Conservation (phyloP, 2,113 vertebrate species). For the Rhinopithecus roxellana region DNA sequence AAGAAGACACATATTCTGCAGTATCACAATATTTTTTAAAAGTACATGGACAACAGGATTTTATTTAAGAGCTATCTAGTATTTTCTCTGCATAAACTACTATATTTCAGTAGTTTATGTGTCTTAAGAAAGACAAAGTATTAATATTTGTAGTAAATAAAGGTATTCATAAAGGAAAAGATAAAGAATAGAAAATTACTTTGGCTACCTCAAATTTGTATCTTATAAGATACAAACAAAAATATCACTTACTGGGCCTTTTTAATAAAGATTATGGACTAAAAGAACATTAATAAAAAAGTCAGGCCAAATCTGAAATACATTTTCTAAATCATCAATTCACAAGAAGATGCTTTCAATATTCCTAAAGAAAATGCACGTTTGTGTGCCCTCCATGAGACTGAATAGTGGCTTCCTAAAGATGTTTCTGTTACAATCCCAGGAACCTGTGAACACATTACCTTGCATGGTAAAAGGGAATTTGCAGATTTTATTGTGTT, state of each 20-base stretch:
- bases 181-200: neutral
- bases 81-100: neutral
- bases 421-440: neutral
- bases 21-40: neutral
- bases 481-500: neutral
- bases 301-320: neutral
- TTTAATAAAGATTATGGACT: neutral
- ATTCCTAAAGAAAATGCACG: neutral
- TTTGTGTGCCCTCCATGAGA: rapidly evolving
- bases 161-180: neutral
- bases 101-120: neutral
- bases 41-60: neutral
- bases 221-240: neutral
- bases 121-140: neutral
- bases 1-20: neutral
- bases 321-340: neutral
- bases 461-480: neutral
- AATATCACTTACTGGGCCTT: neutral
- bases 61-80: neutral
- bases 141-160: neutral
- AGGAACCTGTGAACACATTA: neutral
- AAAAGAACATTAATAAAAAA: neutral
- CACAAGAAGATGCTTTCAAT: neutral
- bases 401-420: neutral
- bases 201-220: neutral